Base-by-base conservation (phyloP, 2,888 invertebrate species). In the Ophion costatus region DNA sequence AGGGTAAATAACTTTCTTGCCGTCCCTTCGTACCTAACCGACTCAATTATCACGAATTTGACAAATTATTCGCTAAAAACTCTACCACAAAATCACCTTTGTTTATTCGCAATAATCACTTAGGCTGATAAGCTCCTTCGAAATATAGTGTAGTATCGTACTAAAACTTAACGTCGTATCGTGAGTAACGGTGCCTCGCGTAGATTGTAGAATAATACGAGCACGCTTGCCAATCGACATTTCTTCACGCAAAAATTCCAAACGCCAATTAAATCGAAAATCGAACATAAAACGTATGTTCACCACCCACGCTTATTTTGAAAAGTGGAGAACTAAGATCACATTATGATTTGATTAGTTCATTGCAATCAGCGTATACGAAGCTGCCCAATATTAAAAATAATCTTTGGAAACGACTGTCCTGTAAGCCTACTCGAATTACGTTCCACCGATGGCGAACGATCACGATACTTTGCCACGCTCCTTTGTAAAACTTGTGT, bases 61-160 rank as follows among this genome's bases (percentile, higher is more conserved):
- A 77, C 57, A 51, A 64, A 78, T 73, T 71, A 76, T 74, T 74
- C 42, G 9, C 57, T 67, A 64, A 77, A 78, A 81, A 84, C 42
- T 67, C 78, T 81, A 84, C 81, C 51, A 78, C n/a, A 78, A 81
- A 78, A 75, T 84, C 69, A 57, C 57, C 75, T 84, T 75, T 78
- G 59, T 84, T 74, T 45, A 57, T 74, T 77, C 78, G 77, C 33
- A 63, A 74, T 84, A 70, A 81, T 75, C 80, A 81, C 73, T 81
- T 22, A 63, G 73, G 67, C 74, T 69, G 24, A 61, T 74, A 74
- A 84, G 74, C 84, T 84, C 77, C 59, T 38, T 83, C 38, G 51
- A 83, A 71, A 69, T 84, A 80, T 76, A 42, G n/a, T 66, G 29
- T 59, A 59, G 74, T 69, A 63, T 51, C 73, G 38, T 71, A 57